Evolutionary conservation across 2,797 vertebrate genomes (phyloP), one percentile per base, ranked within the genome.

Genomic region (Podarcis lilfordi): DNA sequence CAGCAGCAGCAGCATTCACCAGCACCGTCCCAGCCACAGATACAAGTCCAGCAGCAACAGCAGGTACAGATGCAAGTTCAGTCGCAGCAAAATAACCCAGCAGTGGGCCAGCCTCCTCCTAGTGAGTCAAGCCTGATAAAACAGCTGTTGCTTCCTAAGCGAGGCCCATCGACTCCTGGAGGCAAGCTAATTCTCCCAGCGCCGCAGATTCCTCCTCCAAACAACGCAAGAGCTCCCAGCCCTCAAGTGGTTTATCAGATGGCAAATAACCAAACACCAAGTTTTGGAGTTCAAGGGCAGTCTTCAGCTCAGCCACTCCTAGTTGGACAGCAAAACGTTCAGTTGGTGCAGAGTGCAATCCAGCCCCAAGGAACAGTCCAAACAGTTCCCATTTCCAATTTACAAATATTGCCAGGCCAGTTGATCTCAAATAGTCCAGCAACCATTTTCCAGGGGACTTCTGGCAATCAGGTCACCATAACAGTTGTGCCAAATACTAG

Each of bases 401-500:
- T 98, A 89, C 98, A 98, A 88, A 97, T 98, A 92, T 95, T 99
- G 89, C 98, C 98, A 72, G 98, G 98, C 79, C 98, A 98, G 88
- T 97, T 99, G 93, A 98, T 99, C 95, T 98, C 99, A 77, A 98
- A 98, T 94, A 98, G 97, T 95, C 96, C 98, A 35, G 97, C 98
- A 92, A 97, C 98, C 91, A 98, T 99, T 96, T 98, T 99, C 95
- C 99, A 99, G 97, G 98, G 97, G 92, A 97, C 98, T 94, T 94
- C 98, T 69, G 97, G 98, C 91, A 99, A 98, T 96, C 99, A 99
- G 96, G 98, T 99, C 95, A 99, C 99, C 1, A 99, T 99, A 96
- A 99, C 99, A 95, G 98, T 99, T 97, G 99, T 99, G 98, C 99
- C 99, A 97, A 99, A 98, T 98, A 98, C 98, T 37, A 98, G 98